phyloP scores from a whole-genome alignment of 37 sponge, comb jelly and placozoan species.

The Theonella swinhoei region DNA sequence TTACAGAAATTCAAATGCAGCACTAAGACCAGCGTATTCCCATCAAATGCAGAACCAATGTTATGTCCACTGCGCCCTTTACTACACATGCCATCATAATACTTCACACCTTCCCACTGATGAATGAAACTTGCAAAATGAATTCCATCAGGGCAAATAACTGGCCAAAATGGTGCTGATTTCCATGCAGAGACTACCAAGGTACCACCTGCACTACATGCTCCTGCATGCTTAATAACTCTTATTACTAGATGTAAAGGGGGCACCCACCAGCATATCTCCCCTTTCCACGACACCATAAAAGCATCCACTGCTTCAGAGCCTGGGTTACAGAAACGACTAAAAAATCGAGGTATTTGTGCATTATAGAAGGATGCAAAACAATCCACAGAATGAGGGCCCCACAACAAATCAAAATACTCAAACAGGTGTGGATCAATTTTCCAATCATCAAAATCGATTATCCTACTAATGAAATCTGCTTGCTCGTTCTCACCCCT shows the following conservation, averaged over 20 bases:
- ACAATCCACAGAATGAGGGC: slow-evolving; percentile 40
- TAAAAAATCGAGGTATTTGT: slow-evolving; percentile 21
- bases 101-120: neutral
- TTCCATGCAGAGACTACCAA: slow-evolving; percentile 29
- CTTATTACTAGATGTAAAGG: slow-evolving; percentile 10
- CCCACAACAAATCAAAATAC: slow-evolving; percentile 20
- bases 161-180: slow-evolving; percentile 44
- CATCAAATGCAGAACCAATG: neutral
- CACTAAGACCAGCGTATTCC: slow-evolving; percentile 20
- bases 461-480: slow-evolving; percentile 23
- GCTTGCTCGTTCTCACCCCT: slow-evolving; percentile 28
- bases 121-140: slow-evolving; percentile 19
- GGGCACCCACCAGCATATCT: slow-evolving; percentile 40
- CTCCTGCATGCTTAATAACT: slow-evolving; percentile 12
- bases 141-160: slow-evolving; percentile 11
- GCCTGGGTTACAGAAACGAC: slow-evolving; percentile 12
- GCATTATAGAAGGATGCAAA: neutral
- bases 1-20: neutral
- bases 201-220: slow-evolving; percentile 14
- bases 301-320: slow-evolving; percentile 51
- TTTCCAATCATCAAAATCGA: slow-evolving; percentile 45
- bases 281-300: slow-evolving; percentile 24
- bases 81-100: neutral
- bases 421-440: slow-evolving; percentile 10
- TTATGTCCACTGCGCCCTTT: neutral